Conservation (phyloP, 1,140 invertebrate species). For the Trichonephila clavata region DNA sequence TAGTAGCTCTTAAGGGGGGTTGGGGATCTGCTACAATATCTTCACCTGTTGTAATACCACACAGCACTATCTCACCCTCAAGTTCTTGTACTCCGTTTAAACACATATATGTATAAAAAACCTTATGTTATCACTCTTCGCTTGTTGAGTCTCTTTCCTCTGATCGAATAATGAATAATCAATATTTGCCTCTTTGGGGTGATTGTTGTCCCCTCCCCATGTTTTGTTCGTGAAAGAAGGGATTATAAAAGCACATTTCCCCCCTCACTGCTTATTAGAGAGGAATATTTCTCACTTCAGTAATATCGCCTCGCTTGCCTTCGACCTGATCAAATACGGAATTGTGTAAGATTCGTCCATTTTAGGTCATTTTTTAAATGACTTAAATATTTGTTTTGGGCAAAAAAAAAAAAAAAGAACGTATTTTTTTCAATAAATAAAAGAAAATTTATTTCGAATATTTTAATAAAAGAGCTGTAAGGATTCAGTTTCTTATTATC, state of each 20-base stretch:
- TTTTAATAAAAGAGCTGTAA: too few species aligned
- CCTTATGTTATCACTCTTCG: background rate
- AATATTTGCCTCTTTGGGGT: slow-evolving; percentile 69
- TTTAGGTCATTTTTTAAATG: background rate
- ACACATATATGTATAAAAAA: background rate
- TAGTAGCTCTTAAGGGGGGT: background rate
- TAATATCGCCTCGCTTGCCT: background rate
- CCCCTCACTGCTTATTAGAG: slow-evolving; percentile 46
- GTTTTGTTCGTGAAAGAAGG: slow-evolving; percentile 4
- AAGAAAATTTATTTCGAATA: too few species aligned
- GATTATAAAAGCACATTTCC: slow-evolving; percentile 57
- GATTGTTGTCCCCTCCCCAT: slow-evolving; percentile 7
- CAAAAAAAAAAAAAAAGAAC: too few species aligned
- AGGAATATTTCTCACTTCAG: slow-evolving; percentile 67
- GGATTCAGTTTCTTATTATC: too few species aligned
- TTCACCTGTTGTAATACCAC: slow-evolving; percentile 19
- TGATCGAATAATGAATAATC: slow-evolving; percentile 73
- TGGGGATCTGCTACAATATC: background rate
- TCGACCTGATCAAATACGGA: background rate
- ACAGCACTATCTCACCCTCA: background rate
- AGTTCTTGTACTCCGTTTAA: background rate
- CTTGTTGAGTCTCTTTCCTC: background rate
- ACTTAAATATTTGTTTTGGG: too few species aligned
- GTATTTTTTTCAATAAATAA: too few species aligned
- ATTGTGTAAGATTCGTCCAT: background rate